Evolutionary conservation across 2,797 vertebrate species (phyloP), one percentile per base, ranked within the genome.

Genomic region (Lacerta bilineata): DNA sequence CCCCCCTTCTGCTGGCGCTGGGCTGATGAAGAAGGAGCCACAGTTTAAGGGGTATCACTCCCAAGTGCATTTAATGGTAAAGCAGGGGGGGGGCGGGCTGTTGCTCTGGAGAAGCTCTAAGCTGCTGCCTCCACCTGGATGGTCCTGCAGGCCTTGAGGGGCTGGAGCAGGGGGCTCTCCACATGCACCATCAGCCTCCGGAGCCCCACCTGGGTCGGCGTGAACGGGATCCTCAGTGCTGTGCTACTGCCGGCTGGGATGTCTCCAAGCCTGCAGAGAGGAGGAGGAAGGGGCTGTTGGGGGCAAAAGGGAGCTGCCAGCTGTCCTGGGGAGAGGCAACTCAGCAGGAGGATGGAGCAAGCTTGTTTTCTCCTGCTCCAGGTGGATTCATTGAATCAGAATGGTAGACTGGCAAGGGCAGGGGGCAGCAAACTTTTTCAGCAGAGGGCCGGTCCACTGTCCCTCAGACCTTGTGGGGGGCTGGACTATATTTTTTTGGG

Each of bases 161-260:
- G 94, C 76, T 94, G 97, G 95, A 98, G 97, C 50, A 89, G 17
- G 20, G 90, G 89, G 87, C 97, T 97, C 88, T 96, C 93, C 0
- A 98, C 95, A 92, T 92, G 50, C 5, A 90, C 96, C n/a, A 93
- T 66, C 68, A 98, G 92, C 25, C 92, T 97, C 89, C 91, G 96
- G 74, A 61, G 0, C 27, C 98, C 98, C 0, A 13, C 15, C 77
- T 90, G 96, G 43, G 95, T 97, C 0, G 98, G 95, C 0, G 95
- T 95, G 74, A 97, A 93, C 10, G 85, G 83, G 85, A 97, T 91
- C 72, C 90, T 89, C 80, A 92, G 92, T 1, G 66, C 1, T 41
- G 90, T 82, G 5, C 4, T 91, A 41, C 87, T 88, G 84, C 93
- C 68, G 0, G 95, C 95, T 79, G 79, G 18, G 87, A 97, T 93